Base-by-base conservation (phyloP, 2,888 invertebrate species). In the Nysson spinosus region DNA sequence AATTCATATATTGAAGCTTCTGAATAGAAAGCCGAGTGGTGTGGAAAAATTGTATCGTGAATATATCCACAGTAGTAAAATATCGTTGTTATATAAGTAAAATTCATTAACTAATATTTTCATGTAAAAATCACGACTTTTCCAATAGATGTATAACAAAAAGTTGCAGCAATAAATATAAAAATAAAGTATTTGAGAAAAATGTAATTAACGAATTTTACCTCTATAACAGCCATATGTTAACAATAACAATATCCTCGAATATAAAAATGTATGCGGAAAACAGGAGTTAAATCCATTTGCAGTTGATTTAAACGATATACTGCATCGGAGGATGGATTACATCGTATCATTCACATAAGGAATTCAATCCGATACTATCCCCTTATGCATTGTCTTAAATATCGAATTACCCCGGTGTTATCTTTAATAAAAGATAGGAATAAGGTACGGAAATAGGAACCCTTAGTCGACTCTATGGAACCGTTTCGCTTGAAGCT, bases 401-500 rank as follows among this genome's bases (percentile, higher is more conserved):
- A 35, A 43, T 56, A 52, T 54, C 35, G 28, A 32, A 55, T 58
- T 55, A 32, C 28, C 7, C n/a, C 20, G 26, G 11, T 28, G 32
- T 57, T 54, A 43, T 12, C n/a, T 20, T 4, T 11, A 22, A 26
- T 49, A 49, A 39, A 61, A 43, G 44, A 32, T 20, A 26, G 7
- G 47, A 22, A 26, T 1, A 34, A 46, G 32, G 1, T 32, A 4
- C 5, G 5, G 46, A 32, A 50, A 62, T 32, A 34, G 16, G 24
- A 66, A 50, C 16, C 28, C 28, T 22, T 3, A 12, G 26, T 19
- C 35, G 47, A 52, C 35, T 46, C 50, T 60, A 49, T 39, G 16
- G 52, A 63, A 60, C 44, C 40, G 44, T 55, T 69, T 49, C 65
- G 73, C 71, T 75, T 72, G 64, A 65, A 71, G 69, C 74, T 72